Evolutionary conservation across 1,140 invertebrate genomes (phyloP), one percentile per base, ranked within the genome.

Genomic region (Leguminivora glycinivorella): DNA sequence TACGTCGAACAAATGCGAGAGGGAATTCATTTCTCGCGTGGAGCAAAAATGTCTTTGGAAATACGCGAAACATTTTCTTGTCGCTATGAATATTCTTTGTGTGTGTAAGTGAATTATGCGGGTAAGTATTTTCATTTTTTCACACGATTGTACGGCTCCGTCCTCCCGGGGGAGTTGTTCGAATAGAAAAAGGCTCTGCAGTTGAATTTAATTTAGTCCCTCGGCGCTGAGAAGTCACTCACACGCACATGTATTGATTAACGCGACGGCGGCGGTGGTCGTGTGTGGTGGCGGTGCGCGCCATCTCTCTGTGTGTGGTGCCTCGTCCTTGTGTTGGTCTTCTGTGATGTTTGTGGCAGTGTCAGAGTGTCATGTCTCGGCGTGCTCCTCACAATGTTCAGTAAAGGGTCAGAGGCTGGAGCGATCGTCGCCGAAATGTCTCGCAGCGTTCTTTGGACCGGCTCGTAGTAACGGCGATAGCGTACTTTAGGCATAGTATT

Each of bases 191-290:
- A 83, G 83, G 76, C 83, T 72, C 72, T 38, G 73, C 82, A 83
- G 79, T 40, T 73, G 17, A 58, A 72, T 56, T 69, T 52, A 52
- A 71, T 75, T 70, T 68, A 72, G 74, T 79, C 81, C 82, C 77
- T 81, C 76, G 75, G 80, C 76, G 80, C 76, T 81, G 78, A 81
- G 76, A 80, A 80, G 79, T 90, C 88, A 92, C 88, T 92, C 91
- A 92, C 90, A 91, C 90, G 90, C 92, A 92, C 92, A 92, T 92
- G 92, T 92, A 92, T 92, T 92, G 91, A 92, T 92, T 92, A 89
- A 85, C 79, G 88, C 87, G 85, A 87, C 83, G 85, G 86, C 88
- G 87, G 84, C 84, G 84, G 77, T 86, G 80, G 84, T 68, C 72
- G 83, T 87, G 82, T 88, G 87, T 91, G 85, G 67, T 88, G 87